These are phyloP conservation scores for Seriola dumerili DNA, from an alignment of 2,113 vertebrate species.

Conservation along the genomic window DNA sequence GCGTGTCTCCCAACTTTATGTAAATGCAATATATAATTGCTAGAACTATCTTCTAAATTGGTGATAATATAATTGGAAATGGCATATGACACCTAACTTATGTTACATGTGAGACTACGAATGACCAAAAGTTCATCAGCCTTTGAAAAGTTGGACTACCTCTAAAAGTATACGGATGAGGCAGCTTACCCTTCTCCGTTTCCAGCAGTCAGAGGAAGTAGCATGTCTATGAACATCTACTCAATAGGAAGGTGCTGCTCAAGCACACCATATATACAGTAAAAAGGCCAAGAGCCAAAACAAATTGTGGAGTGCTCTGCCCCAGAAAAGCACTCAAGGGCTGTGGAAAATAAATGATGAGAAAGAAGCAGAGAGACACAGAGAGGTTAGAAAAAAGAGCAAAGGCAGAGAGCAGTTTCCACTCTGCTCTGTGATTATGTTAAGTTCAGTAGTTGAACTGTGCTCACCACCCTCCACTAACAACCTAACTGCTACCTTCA, in stretches of 20 bases:
- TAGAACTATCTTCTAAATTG: background rate
- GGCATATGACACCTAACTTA: background rate
- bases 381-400: conserved; percentile 47
- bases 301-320: conserved; percentile 3
- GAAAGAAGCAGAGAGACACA: conserved; percentile 16
- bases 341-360: conserved; percentile 38
- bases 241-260: conserved; percentile 23
- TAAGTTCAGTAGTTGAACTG: conserved; percentile 62
- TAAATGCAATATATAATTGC: background rate
- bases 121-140: background rate
- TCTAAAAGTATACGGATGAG: background rate
- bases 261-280: conserved; percentile 31
- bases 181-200: conserved; percentile 3
- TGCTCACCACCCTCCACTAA: conserved; percentile 54
- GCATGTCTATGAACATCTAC: conserved; percentile 2
- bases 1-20: background rate
- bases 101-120: background rate
- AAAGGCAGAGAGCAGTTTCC: conserved; percentile 12
- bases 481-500: conserved; percentile 69
- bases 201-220: background rate
- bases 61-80: background rate
- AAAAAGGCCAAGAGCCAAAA: conserved; percentile 20
- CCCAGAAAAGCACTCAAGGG: conserved; percentile 43
- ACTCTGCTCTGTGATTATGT: conserved; percentile 68
- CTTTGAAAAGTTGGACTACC: background rate